phyloP scores from a whole-genome alignment of 2,797 vertebrate genomes.

The Thripadectes ignobilis region DNA sequence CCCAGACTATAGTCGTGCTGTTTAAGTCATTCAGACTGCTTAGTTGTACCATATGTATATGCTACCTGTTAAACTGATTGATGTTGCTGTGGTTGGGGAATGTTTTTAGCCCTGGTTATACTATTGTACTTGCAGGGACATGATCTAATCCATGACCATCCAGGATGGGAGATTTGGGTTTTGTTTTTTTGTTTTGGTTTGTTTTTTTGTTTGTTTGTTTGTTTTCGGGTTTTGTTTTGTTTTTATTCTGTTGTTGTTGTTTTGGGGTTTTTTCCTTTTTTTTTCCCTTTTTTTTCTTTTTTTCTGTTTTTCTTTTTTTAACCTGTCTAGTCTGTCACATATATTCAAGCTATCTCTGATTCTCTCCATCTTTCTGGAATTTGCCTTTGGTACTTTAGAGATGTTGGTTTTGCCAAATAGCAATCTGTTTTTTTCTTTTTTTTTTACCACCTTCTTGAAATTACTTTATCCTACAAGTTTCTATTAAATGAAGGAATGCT shows the following conservation, averaged over 20 bases:
- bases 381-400: background rate
- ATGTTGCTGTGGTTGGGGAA: background rate
- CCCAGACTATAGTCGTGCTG: background rate
- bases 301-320: background rate
- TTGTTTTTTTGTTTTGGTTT: background rate
- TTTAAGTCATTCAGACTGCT: background rate
- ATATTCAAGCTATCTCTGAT: background rate
- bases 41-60: background rate
- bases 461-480: background rate
- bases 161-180: background rate
- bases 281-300: rapidly evolving
- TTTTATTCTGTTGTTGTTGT: background rate
- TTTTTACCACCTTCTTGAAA: background rate
- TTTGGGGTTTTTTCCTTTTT: background rate
- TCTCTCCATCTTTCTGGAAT: background rate
- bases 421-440: background rate
- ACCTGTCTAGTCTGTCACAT: background rate
- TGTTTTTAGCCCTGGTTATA: background rate
- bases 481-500: background rate
- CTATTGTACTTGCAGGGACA: background rate
- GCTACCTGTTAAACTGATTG: background rate
- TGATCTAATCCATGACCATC: background rate
- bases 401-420: background rate
- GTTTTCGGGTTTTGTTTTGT: no score
- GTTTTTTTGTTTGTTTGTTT: background rate